phyloP scores from a whole-genome alignment of 1,140 invertebrate species.

The Dendroctonus ponderosae region DNA sequence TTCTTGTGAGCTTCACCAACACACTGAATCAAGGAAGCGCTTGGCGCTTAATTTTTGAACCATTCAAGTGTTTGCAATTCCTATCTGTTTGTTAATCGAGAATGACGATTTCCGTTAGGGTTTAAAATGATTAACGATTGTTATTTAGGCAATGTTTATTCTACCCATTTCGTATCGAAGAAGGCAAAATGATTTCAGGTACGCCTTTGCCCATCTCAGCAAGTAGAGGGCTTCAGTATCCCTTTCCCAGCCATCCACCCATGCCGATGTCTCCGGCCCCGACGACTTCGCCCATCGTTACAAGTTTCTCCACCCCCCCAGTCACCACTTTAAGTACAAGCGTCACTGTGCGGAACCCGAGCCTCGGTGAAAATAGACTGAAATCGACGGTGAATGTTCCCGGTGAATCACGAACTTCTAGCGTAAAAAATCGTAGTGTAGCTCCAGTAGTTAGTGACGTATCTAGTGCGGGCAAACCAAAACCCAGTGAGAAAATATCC shows the following conservation, averaged over 20 bases:
- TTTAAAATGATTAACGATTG: too few relatives aligned
- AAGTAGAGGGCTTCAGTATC: slow-evolving; percentile 72
- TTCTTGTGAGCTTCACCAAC: too few relatives aligned
- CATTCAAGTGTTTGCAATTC: too few relatives aligned
- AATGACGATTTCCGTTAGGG: too few relatives aligned
- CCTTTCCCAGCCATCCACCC: slow-evolving; percentile 75
- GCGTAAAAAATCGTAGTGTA: slow-evolving; percentile 49
- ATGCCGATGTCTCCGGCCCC: slow-evolving; percentile 46
- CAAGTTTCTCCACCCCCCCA: slow-evolving; percentile 12
- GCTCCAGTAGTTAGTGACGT: slow-evolving; percentile 32
- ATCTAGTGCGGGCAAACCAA: slow-evolving; percentile 23
- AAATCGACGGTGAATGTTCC: slow-evolving; percentile 47
- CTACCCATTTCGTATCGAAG: too few relatives aligned
- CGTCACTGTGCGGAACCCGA: slow-evolving; percentile 35
- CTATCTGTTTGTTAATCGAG: too few relatives aligned
- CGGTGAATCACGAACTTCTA: slow-evolving; percentile 52
- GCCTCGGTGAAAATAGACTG: slow-evolving; percentile 48
- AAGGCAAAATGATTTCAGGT: slow-evolving; percentile 22
- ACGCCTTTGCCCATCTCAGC: slow-evolving; percentile 40
- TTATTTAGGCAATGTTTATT: too few relatives aligned
- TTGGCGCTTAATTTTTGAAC: too few relatives aligned
- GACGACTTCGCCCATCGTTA: slow-evolving; percentile 20
- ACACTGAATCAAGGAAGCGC: too few relatives aligned
- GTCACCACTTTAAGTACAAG: slow-evolving; percentile 35
- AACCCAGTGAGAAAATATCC: slow-evolving; percentile 41